These are phyloP conservation scores for Limnephilus lunatus DNA, from an alignment of 2,888 invertebrate genomes.

Conservation along the genomic window DNA sequence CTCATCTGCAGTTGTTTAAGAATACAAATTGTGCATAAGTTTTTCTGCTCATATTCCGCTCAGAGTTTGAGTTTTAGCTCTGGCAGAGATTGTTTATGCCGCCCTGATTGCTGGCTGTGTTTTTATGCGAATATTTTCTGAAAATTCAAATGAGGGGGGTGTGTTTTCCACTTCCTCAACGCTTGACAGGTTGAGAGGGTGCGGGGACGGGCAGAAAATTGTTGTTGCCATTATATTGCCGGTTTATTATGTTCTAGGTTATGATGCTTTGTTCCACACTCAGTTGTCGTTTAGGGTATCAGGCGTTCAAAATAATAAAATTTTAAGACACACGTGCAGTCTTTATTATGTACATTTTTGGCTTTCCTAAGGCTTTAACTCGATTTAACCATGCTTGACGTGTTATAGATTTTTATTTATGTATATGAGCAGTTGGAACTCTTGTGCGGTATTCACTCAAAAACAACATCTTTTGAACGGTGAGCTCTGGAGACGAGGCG, in stretches of 20 bases:
- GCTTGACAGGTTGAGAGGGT: conserved; percentile 3
- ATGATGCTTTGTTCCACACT: too few species aligned
- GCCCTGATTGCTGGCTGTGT: conserved; percentile 51
- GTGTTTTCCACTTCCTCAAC: neutral
- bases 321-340: neutral
- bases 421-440: too few species aligned
- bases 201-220: neutral
- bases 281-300: too few species aligned
- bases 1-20: neutral
- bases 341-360: too few species aligned
- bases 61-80: neutral
- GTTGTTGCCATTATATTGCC: neutral
- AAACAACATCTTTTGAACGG: too few species aligned
- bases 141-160: conserved; percentile 59
- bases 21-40: neutral
- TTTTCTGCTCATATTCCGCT: neutral
- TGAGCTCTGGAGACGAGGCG: too few species aligned
- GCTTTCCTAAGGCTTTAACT: too few species aligned
- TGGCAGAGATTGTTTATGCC: neutral
- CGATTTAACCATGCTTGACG: too few species aligned
- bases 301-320: too few species aligned
- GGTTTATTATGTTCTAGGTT: too few species aligned
- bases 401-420: too few species aligned
- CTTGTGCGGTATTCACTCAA: too few species aligned
- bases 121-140: conserved; percentile 56